Conservation (phyloP, 2,113 vertebrate species). For the Otolemur garnettii region DNA sequence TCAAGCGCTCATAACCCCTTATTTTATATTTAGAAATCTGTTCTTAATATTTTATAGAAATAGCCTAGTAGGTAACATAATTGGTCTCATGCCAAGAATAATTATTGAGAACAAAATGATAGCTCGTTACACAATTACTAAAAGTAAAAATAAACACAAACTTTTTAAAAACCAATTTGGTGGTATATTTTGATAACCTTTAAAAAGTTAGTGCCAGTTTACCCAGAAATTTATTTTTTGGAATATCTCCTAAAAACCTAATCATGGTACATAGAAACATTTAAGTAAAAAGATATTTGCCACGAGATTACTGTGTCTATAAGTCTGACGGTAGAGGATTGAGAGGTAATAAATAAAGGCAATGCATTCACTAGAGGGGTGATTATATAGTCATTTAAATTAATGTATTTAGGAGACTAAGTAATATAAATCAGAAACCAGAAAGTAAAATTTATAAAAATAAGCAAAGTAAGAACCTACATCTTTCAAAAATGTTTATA, state of each 20-base stretch:
- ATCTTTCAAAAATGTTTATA: neutral
- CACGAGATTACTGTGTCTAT: neutral
- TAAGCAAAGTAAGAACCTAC: neutral
- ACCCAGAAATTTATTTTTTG: neutral
- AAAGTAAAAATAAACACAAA: neutral
- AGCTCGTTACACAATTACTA: neutral
- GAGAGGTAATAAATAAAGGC: neutral
- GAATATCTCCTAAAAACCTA: neutral
- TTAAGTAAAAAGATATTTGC: neutral
- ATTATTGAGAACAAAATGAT: constrained; percentile 3
- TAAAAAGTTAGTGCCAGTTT: neutral
- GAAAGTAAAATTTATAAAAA: neutral
- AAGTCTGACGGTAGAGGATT: neutral
- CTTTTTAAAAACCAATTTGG: constrained; percentile 10
- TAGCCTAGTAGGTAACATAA: neutral
- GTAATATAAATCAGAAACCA: neutral
- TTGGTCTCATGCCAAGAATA: neutral
- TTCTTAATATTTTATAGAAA: neutral
- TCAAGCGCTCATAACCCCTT: neutral
- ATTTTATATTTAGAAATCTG: neutral
- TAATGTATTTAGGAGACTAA: neutral
- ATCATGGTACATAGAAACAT: neutral
- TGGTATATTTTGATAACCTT: neutral
- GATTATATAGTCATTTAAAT: neutral
- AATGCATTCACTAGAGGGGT: neutral